Evolutionary conservation across 2,888 invertebrate genomes (phyloP).

Genomic region (Pycnomerus fuliginosus): DNA sequence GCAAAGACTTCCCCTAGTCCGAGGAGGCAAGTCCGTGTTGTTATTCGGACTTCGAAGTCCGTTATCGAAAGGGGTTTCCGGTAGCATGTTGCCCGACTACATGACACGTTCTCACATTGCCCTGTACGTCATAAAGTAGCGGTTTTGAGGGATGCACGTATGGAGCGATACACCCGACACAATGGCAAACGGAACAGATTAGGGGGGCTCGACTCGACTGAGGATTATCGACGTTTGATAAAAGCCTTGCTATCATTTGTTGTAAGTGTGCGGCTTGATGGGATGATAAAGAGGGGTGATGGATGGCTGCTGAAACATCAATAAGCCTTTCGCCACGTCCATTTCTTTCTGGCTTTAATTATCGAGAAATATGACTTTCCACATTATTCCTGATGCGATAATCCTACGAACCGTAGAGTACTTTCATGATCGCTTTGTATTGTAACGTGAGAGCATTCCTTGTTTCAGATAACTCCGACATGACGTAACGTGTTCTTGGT

Average conservation of each 20-base stretch:
- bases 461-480: constrained; percentile 1
- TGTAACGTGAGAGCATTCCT: no score
- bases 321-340: no score
- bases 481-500: constrained; percentile 8
- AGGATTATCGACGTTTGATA: constrained; percentile 22
- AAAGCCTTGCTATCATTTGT: constrained; percentile 23
- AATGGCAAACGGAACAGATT: constrained; percentile 7
- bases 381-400: no score
- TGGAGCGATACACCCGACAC: constrained; percentile 15
- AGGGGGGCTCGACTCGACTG: constrained; percentile 6
- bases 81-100: constrained; percentile 36
- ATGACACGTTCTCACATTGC: constrained; percentile 10
- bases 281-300: constrained; percentile 17
- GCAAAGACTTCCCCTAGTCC: constrained; percentile 50
- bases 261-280: constrained; percentile 21
- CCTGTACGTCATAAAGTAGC: neutral
- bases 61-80: constrained; percentile 47
- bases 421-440: no score
- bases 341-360: no score
- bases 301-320: constrained; percentile 12
- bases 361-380: no score
- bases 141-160: neutral
- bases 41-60: constrained; percentile 50
- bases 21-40: constrained; percentile 45
- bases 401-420: no score